Percentiles rank a stretch among this genome's conserved stretches.
phyloP scores from a whole-genome alignment of 2,888 invertebrate genomes.

The Entomobrya multifasciata region DNA sequence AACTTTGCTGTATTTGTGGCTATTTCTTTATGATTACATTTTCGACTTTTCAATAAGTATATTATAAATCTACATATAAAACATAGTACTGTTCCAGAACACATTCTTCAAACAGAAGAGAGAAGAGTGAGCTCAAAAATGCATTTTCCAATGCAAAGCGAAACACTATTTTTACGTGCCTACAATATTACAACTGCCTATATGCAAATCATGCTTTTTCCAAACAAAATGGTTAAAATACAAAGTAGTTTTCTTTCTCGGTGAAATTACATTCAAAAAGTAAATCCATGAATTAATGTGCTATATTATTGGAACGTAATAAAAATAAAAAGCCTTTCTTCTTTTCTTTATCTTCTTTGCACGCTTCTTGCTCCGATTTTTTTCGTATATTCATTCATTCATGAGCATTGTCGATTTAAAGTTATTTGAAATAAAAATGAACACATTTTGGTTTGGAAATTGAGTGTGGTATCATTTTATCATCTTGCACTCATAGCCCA shows the following conservation, averaged over 20 bases:
- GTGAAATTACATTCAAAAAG: slow-evolving; percentile 28
- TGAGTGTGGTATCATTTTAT: no score
- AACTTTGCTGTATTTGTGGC: slow-evolving; percentile 11
- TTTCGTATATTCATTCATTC: no score
- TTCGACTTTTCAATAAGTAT: no score
- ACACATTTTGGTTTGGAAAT: slow-evolving; percentile 22
- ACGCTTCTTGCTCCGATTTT: no score
- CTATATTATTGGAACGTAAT: slow-evolving; percentile 52
- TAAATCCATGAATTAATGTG: slow-evolving; percentile 58
- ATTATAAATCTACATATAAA: slow-evolving; percentile 7
- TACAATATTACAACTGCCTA: no score
- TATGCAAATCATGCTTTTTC: no score
- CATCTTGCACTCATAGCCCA: background rate
- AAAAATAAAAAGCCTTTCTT: slow-evolving; percentile 44
- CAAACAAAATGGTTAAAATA: slow-evolving; percentile 5
- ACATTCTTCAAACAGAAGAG: background rate
- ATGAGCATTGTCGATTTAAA: no score
- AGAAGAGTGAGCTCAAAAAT: no score
- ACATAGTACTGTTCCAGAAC: no score
- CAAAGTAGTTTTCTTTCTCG: slow-evolving; percentile 16
- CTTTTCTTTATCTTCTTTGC: no score
- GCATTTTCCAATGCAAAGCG: no score
- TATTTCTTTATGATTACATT: slow-evolving; percentile 16
- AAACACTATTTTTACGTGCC: no score
- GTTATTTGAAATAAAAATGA: slow-evolving; percentile 17